Evolutionary conservation across 2,797 vertebrate species (phyloP).

Genomic region (Ptychobarbus kaznakovi): DNA sequence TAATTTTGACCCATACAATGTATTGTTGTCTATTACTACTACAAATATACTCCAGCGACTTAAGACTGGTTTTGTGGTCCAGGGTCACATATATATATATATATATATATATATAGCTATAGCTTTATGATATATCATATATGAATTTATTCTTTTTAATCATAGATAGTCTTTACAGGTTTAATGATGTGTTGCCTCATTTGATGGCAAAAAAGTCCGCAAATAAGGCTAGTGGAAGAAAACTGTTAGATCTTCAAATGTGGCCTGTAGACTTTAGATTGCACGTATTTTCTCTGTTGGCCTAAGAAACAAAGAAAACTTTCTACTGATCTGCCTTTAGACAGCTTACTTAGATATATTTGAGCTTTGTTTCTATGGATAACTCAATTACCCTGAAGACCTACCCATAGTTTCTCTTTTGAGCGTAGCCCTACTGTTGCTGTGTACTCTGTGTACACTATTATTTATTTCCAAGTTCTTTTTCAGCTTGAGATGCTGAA

Average conservation of each 20-base stretch:
- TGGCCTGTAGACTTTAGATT: constrained; percentile 35
- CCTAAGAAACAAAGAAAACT: neutral
- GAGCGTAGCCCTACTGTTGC: neutral
- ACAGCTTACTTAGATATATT: constrained; percentile 16
- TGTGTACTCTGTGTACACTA: neutral
- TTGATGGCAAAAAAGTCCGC: constrained; percentile 7
- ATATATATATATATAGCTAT: no score
- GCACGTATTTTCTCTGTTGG: neutral
- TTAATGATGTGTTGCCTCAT: constrained; percentile 15
- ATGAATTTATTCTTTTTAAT: no score
- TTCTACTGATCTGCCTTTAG: neutral
- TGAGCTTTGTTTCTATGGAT: constrained; percentile 23
- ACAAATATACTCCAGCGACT: no score
- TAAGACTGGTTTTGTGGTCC: no score
- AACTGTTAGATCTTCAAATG: constrained; percentile 37
- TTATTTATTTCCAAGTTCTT: neutral
- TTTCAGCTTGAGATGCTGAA: constrained; percentile 15
- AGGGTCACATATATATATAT: no score
- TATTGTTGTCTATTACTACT: no score
- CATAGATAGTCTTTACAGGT: neutral
- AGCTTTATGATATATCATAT: no score
- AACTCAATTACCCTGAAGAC: neutral
- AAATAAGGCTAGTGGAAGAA: constrained; percentile 25
- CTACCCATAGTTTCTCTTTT: neutral
- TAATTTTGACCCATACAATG: no score